Base-by-base conservation (phyloP, 1,140 invertebrate genomes). In the Andricus grossulariae region DNA sequence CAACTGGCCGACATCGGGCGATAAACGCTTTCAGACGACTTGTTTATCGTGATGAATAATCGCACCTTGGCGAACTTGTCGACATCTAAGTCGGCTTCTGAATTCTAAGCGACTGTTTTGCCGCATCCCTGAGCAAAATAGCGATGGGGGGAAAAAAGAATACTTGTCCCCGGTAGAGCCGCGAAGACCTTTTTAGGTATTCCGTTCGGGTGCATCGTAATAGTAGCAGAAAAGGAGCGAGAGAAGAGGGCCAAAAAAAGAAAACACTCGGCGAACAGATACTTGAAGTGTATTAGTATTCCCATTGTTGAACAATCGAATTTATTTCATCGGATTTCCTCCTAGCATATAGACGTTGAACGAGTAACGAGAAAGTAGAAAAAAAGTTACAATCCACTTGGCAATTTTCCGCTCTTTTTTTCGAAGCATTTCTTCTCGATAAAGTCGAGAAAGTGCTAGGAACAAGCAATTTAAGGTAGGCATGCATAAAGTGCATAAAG, bases 41-140 rank as follows among this genome's bases (percentile, higher is more conserved):
- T 82, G 84, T 82, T 85, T 83, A 80, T 83, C 80, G 55, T 18
- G 74, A 81, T 75, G 71, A 79, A 81, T 78, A 82, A 82, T 82
- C 57, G 72, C 25, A 16, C 25, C 13, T 66, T 39, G 25, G 25
- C 60, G 39, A 66, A 66, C 60, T 66, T 13, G 60, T 39, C 60
- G 60, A 39, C 60, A 32, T 39, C 60, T 66, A 66, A 3, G 16
- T 74, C n/a, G 13, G 50, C 52, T 32, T 49, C 18, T 74, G 77
- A 72, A 78, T 78, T 16, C 51, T 50, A 78, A 74, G 74, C 51
- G 71, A 78, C 54, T 50, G 49, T 71, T 71, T 70, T 50, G 71
- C 25, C 52, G 55, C 50, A 21, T 60, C 32, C 21, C 18, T 25
- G 7, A 39, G 15, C 25, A 66, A 66, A 66, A 66, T 66, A 21